phyloP scores from a whole-genome alignment of 1,140 invertebrate species.

The Drosophila bipectinata region DNA sequence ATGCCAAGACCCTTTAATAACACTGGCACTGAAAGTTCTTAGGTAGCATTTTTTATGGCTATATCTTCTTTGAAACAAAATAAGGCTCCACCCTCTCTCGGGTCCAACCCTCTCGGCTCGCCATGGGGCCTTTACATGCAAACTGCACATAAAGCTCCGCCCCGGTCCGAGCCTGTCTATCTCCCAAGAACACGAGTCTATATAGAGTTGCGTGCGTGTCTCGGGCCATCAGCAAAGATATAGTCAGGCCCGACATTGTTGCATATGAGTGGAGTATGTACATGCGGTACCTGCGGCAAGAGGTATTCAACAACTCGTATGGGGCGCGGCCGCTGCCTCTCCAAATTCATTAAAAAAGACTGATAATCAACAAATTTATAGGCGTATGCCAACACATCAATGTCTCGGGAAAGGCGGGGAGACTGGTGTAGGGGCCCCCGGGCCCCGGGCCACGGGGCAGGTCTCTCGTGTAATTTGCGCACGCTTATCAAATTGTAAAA shows the following conservation, averaged over 20 bases:
- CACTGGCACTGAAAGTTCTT: neutral
- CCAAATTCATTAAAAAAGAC: slow-evolving; percentile 72
- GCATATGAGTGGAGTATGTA: slow-evolving; percentile 29
- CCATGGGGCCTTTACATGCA: slow-evolving; percentile 59
- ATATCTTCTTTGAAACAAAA: slow-evolving; percentile 25
- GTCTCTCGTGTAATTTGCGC: slow-evolving; percentile 75
- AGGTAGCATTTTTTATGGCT: slow-evolving; percentile 34
- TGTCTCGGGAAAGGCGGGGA: slow-evolving; percentile 29
- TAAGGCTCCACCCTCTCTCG: slow-evolving; percentile 1
- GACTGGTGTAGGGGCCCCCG: neutral
- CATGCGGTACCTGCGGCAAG: slow-evolving; percentile 24
- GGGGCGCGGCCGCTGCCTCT: slow-evolving; percentile 40
- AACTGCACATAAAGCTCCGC: slow-evolving; percentile 73
- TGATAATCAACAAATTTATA: slow-evolving; percentile 78
- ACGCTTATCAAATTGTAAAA: slow-evolving; percentile 80
- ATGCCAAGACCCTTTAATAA: slow-evolving; percentile 39
- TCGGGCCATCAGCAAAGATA: slow-evolving; percentile 39
- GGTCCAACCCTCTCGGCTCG: neutral
- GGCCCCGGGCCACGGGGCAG: slow-evolving; percentile 42
- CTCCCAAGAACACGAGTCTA: slow-evolving; percentile 4
- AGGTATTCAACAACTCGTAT: slow-evolving; percentile 47
- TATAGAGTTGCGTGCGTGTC: slow-evolving; percentile 41
- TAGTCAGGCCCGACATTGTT: slow-evolving; percentile 43
- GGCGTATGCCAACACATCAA: slow-evolving; percentile 77
- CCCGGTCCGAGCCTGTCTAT: slow-evolving; percentile 31